phyloP scores from a whole-genome alignment of 2,113 vertebrate genomes.

The Crypturellus undulatus region DNA sequence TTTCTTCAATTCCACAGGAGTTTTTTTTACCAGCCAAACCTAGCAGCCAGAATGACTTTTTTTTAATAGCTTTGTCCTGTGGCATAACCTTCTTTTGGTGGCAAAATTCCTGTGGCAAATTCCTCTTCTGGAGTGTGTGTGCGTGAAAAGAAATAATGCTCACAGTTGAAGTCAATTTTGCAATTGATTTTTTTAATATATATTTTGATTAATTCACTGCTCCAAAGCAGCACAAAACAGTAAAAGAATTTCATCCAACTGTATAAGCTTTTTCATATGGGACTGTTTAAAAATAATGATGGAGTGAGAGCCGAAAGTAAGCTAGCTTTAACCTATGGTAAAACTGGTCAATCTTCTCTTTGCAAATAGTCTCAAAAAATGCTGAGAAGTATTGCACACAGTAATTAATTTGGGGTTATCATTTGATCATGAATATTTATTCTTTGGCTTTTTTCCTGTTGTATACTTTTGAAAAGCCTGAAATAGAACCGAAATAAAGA shows the following conservation, averaged over 20 bases:
- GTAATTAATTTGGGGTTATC: slow-evolving; percentile 44
- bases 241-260: slow-evolving; percentile 45
- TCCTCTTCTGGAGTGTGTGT: background rate
- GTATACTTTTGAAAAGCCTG: background rate
- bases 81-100: background rate
- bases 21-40: background rate
- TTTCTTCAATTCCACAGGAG: slow-evolving; percentile 15
- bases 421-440: background rate
- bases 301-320: slow-evolving; percentile 12
- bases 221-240: slow-evolving; percentile 23
- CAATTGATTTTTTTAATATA: slow-evolving; percentile 31
- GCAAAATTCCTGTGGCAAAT: background rate
- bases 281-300: slow-evolving; percentile 57
- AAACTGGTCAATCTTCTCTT: slow-evolving; percentile 35
- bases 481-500: background rate
- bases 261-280: slow-evolving; percentile 60
- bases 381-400: background rate
- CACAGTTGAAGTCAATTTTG: slow-evolving; percentile 26
- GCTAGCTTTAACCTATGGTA: slow-evolving; percentile 3
- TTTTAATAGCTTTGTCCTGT: background rate
- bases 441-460: background rate
- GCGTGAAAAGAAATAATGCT: background rate
- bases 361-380: background rate
- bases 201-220: slow-evolving; percentile 53
- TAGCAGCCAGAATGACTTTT: background rate